A percentile compares a stretch with the other conserved stretches of the same genome.
phyloP scores from a whole-genome alignment of 2,888 invertebrate species.

The Lomographa bimaculata region DNA sequence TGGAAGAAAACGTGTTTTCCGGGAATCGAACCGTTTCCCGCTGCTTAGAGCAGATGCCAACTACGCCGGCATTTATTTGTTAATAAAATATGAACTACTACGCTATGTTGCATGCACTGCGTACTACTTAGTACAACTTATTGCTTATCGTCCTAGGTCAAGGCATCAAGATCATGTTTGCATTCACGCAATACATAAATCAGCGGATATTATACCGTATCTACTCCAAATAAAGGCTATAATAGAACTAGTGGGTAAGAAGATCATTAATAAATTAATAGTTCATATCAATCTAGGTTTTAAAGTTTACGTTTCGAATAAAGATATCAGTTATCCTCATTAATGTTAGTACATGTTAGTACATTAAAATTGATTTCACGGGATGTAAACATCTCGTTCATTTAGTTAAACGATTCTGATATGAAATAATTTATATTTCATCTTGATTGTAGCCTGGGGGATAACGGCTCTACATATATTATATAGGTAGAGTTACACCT shows the following conservation, averaged over 20 bases:
- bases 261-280: constrained; percentile 36
- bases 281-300: constrained; percentile 34
- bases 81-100: no score
- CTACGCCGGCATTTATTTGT: no score
- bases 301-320: constrained; percentile 10
- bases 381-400: constrained; percentile 1
- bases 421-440: no score
- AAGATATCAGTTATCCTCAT: constrained; percentile 6
- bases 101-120: constrained; percentile 24
- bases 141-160: constrained; percentile 57
- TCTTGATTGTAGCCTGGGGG: no score
- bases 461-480: no score
- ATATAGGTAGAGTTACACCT: no score
- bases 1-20: no score
- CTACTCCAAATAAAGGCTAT: constrained; percentile 5
- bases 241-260: constrained; percentile 1
- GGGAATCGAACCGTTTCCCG: no score
- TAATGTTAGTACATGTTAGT: background rate
- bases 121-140: constrained; percentile 32
- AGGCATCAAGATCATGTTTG: constrained; percentile 46
- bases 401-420: no score
- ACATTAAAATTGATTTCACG: background rate
- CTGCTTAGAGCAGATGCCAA: no score
- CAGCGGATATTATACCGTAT: constrained; percentile 12
- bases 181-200: constrained; percentile 37